Base-by-base conservation (phyloP, 2,113 vertebrate genomes). In the Caloenas nicobarica region DNA sequence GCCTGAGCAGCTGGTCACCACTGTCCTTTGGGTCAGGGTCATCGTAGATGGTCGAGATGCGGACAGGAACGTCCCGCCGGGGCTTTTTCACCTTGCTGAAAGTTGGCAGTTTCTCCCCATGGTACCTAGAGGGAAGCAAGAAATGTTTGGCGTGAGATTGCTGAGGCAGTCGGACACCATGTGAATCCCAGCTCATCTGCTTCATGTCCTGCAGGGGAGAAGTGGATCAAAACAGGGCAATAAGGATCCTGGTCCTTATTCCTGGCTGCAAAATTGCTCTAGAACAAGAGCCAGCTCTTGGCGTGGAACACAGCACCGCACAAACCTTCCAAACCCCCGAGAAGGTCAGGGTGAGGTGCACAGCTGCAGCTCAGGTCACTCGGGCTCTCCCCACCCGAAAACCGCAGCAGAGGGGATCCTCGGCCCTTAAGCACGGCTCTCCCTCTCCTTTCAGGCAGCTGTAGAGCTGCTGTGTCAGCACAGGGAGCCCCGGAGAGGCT, bases 41-140 rank as follows among this genome's bases (percentile, higher is more conserved):
- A 89, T 99, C 99, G 2, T 99, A 99, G 74, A 99, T 74, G 29
- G 99, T 99, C 3, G 98, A 98, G 82, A 99, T 99, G 62, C 98
- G 96, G 60, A 98, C 96, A 29, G 98, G 95, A 80, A 17, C 5
- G 4, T 96, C 97, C 70, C 65, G 44, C 14, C 97, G 98, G 19
- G 97, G 88, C 86, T 98, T 99, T 94, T 99, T 99, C 56, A 38
- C 85, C 40, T 95, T 93, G 68, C 93, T 89, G 89, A 98, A 98
- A 1, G 98, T 96, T n/a, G 97, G 91, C 34, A 99, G 96, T 89
- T 99, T 99, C 92, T 99, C 99, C 88, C 99, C 99, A 10, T 99
- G 99, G 97, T 99, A 99, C 71, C 99, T 99, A 95, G 10, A 93
- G 69, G 73, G 95, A 88, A 93, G 83, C 40, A 44, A 54, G 22